Evolutionary conservation across 2,888 invertebrate genomes (phyloP), one percentile per base, ranked within the genome.

Genomic region (Pecten maximus): DNA sequence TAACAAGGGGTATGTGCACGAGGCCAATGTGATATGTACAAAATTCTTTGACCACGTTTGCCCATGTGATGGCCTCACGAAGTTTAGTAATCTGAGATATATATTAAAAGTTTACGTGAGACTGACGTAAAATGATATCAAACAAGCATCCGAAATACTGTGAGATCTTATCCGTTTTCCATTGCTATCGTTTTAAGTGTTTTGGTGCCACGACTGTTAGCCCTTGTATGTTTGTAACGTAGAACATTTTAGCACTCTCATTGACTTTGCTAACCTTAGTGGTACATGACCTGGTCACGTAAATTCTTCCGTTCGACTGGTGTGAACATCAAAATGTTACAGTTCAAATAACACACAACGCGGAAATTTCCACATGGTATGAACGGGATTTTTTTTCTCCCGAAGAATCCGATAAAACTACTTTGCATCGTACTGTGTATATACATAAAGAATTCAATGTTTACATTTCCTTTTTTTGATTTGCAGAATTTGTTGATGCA

Each of bases 401-500:
- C 12, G 28, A 74, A 74, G 35, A 74, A 10, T 23, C 15, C 35
- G 74, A 74, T 74, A 74, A 74, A 74, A 35, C 8, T 35, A 28
- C 74, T 2, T 15, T 35, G 15, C 35, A 74, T 23, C 74, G 74
- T 35, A 35, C 2, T 23, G 74, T 74, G 74, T 74, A 74, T 74
- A 74, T 74, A 74, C 74, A 35, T 74, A 74, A 74, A 74, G 74
- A 74, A 74, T 74, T 28, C 74, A 35, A 12, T 74, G 74, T 74
- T 74, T 74, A 74, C 74, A 60, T 74, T 74, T 74, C 2, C 74
- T 28, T 74, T 35, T 74, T 74, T 74, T 74, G 10, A 54, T 28
- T 74, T 74, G 35, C 35, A 74, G 74, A 74, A 74, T 74, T 74
- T 74, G 74, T 74, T 74, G 74, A 74, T 74, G 74, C 74, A 74